Conservation (phyloP, 2,113 vertebrate genomes). For the Platichthys stellatus region DNA sequence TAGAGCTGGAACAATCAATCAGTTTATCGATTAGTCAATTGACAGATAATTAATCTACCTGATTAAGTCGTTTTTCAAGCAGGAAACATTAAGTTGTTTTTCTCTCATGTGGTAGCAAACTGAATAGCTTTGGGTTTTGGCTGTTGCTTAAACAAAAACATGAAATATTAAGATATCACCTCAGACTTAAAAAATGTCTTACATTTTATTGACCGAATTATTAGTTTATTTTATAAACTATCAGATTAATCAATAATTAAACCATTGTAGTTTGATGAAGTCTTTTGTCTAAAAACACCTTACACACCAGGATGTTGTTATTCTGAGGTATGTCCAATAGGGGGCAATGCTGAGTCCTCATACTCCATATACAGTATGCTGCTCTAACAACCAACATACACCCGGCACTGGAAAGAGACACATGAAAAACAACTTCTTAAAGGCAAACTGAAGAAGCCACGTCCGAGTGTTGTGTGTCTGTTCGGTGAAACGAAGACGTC, state of each 20-base stretch:
- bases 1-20: background rate
- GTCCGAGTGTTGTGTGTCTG: background rate
- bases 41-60: background rate
- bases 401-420: background rate
- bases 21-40: background rate
- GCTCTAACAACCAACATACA: background rate
- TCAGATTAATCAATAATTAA: background rate
- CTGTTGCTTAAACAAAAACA: no score
- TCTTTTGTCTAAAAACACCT: background rate
- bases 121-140: background rate
- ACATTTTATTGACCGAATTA: no score
- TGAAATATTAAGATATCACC: background rate
- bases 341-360: conserved; percentile 77
- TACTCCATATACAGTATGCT: background rate
- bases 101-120: background rate
- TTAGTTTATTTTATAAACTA: no score
- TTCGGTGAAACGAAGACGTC: conserved; percentile 10
- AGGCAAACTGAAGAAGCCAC: conserved; percentile 22
- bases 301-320: conserved; percentile 7
- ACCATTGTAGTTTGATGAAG: background rate
- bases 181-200: no score
- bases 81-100: background rate
- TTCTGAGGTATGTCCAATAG: conserved; percentile 68
- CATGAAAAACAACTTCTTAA: conserved; percentile 8
- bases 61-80: background rate